Percentiles rank a stretch among this genome's conserved stretches.
phyloP scores from a whole-genome alignment of 1,140 invertebrate genomes.

The Drosophila takahashii region DNA sequence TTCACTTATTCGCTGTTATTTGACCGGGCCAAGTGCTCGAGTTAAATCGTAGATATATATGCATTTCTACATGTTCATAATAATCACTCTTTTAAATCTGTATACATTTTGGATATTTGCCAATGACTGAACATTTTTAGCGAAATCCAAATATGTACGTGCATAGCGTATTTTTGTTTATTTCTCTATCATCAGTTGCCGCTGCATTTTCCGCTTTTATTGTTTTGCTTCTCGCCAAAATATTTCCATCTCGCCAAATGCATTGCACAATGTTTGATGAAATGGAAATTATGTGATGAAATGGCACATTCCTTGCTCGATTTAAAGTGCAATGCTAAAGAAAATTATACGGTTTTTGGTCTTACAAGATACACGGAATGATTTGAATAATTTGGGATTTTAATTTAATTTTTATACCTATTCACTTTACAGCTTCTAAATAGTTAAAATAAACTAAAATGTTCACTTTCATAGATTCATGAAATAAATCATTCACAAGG shows the following conservation, averaged over 20 bases:
- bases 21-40: conserved; percentile 7
- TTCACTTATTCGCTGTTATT: conserved; percentile 22
- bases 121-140: conserved; percentile 42
- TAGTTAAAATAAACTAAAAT: neutral
- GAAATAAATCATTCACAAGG: conserved; percentile 19
- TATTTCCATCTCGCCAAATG: conserved; percentile 8
- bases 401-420: neutral
- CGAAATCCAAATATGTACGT: conserved; percentile 36
- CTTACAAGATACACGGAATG: neutral
- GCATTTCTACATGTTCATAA: neutral
- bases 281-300: conserved; percentile 24
- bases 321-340: neutral
- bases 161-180: conserved; percentile 17
- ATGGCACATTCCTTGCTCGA: conserved; percentile 7
- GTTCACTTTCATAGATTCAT: neutral
- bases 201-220: conserved; percentile 15
- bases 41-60: neutral
- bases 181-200: conserved; percentile 10
- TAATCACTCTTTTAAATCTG: conserved; percentile 33
- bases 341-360: neutral
- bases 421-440: no score
- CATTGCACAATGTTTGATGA: conserved; percentile 30
- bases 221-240: conserved; percentile 9
- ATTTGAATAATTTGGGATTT: neutral
- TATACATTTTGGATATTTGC: conserved; percentile 31